Evolutionary conservation across 2,113 vertebrate genomes (phyloP).

Genomic region (Procapra przewalskii): DNA sequence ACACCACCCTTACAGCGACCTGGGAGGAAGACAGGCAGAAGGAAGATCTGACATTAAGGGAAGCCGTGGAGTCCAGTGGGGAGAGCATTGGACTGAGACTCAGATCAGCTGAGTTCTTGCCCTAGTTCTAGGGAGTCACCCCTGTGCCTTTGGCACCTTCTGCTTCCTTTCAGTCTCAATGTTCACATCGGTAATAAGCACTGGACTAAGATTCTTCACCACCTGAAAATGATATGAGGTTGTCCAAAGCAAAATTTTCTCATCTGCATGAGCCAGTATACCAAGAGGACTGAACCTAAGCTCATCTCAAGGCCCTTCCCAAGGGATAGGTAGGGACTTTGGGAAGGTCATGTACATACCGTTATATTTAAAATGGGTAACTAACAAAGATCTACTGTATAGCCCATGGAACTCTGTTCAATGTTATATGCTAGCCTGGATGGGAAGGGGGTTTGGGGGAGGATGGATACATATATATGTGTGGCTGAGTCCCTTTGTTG

Average conservation of each 20-base stretch:
- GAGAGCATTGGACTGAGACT: neutral
- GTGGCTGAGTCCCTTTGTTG: neutral
- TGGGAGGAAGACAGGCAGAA: neutral
- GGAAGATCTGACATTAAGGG: no score
- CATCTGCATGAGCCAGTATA: neutral
- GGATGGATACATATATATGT: neutral
- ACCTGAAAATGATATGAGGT: neutral
- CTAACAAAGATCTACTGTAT: neutral
- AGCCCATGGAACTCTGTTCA: neutral
- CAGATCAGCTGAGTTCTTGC: neutral
- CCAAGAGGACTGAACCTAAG: neutral
- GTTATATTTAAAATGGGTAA: neutral
- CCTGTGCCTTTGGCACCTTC: neutral
- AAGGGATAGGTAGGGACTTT: neutral
- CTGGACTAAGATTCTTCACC: neutral
- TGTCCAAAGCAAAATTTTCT: neutral
- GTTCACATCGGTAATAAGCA: neutral
- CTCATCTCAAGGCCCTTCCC: neutral
- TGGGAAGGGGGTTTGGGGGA: neutral
- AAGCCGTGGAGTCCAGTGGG: accelerated
- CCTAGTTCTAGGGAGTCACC: neutral
- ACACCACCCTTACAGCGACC: neutral
- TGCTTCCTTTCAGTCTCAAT: neutral
- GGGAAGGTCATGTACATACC: neutral
- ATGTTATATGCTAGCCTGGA: neutral